A percentile compares a stretch with the other conserved stretches of the same genome.
Conservation (phyloP, 2,113 vertebrate genomes). For the Propithecus coquereli region DNA sequence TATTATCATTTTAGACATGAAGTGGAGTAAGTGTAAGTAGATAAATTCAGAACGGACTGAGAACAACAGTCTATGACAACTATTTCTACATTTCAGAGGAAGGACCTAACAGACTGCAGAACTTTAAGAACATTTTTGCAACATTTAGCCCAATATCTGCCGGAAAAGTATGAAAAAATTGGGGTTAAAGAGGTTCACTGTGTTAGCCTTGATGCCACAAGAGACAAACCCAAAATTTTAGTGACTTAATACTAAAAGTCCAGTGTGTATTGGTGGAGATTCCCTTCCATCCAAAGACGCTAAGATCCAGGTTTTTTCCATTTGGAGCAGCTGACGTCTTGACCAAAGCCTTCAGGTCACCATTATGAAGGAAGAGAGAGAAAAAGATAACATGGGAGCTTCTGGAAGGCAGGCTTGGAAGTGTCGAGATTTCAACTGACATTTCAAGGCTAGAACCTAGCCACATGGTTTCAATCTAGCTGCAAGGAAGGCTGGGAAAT, state of each 20-base stretch:
- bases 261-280: background rate
- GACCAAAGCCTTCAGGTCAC: background rate
- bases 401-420: background rate
- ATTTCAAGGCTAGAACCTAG: background rate
- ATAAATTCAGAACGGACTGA: background rate
- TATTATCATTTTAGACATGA: background rate
- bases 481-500: background rate
- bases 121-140: background rate
- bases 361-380: background rate
- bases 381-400: background rate
- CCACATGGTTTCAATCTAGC: background rate
- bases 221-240: background rate
- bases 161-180: background rate
- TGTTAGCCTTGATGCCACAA: background rate
- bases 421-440: background rate
- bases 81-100: background rate
- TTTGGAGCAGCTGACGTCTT: background rate
- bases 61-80: accelerated
- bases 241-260: background rate
- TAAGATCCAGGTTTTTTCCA: background rate
- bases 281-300: background rate
- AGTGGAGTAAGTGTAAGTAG: background rate
- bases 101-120: too few species aligned
- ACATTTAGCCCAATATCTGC: too few species aligned
- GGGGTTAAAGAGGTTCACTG: background rate